A percentile compares a stretch with the other conserved stretches of the same genome.
phyloP scores from a whole-genome alignment of 2,797 vertebrate genomes.

The Platalea minor region DNA sequence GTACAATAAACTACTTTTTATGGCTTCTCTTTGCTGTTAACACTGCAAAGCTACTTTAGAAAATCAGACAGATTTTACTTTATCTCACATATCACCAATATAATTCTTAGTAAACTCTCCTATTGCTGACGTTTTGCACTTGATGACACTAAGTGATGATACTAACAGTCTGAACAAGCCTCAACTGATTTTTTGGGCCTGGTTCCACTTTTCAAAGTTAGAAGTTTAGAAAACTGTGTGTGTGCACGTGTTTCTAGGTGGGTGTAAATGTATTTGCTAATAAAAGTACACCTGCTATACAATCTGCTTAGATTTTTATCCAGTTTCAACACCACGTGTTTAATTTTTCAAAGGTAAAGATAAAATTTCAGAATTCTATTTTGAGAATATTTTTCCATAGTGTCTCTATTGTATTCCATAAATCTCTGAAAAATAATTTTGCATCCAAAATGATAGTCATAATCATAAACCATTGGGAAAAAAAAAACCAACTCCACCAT shows the following conservation, averaged over 20 bases:
- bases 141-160: neutral
- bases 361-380: neutral
- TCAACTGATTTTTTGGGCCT: neutral
- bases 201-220: neutral
- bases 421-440: neutral
- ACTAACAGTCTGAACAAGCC: neutral
- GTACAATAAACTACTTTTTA: neutral
- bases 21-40: neutral
- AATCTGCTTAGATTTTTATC: neutral
- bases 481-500: rapidly evolving
- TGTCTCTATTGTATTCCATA: neutral
- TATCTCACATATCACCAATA: neutral
- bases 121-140: neutral
- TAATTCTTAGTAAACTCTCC: neutral
- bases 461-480: neutral
- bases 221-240: neutral
- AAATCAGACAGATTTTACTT: neutral
- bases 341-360: neutral
- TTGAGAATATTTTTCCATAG: neutral
- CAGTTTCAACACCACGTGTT: neutral
- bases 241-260: neutral
- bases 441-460: neutral
- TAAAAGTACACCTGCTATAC: neutral
- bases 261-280: neutral
- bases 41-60: neutral